Evolutionary conservation across 1,140 invertebrate genomes (phyloP).

Genomic region (Drosophila ogumai): DNA sequence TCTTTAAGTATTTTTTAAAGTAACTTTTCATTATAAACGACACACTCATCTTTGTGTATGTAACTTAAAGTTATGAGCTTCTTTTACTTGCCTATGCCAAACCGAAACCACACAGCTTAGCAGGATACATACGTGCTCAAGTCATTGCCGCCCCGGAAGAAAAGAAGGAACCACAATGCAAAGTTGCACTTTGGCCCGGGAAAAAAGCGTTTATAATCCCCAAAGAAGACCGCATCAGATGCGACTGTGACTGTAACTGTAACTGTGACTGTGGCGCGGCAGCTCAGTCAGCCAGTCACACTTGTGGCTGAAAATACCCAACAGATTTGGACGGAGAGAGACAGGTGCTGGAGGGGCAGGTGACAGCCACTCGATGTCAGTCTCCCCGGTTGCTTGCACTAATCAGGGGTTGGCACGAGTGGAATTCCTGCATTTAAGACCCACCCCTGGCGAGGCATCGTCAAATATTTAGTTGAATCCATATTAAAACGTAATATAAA

Average conservation of each 20-base stretch:
- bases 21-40: not conserved
- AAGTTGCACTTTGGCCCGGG: constrained; percentile 31
- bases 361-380: constrained; percentile 39
- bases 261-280: constrained; percentile 39
- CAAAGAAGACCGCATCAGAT: constrained; percentile 63
- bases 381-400: constrained; percentile 15
- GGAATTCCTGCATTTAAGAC: not conserved
- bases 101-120: not conserved
- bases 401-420: constrained; percentile 13
- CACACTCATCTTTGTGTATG: not conserved
- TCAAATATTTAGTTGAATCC: constrained; percentile 62
- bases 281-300: constrained; percentile 35
- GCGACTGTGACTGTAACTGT: constrained; percentile 30
- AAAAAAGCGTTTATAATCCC: constrained; percentile 63
- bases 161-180: constrained; percentile 8
- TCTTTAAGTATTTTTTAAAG: too few species aligned
- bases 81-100: not conserved
- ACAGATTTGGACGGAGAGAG: constrained; percentile 26
- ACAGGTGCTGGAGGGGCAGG: constrained; percentile 24
- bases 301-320: constrained; percentile 44
- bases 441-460: constrained; percentile 4
- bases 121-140: constrained; percentile 5
- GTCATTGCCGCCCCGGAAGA: constrained; percentile 11
- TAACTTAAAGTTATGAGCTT: constrained; percentile 6
- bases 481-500: constrained; percentile 68